Conservation (phyloP, 64 coral and sea anemone genomes). For the Stylophora pistillata region DNA sequence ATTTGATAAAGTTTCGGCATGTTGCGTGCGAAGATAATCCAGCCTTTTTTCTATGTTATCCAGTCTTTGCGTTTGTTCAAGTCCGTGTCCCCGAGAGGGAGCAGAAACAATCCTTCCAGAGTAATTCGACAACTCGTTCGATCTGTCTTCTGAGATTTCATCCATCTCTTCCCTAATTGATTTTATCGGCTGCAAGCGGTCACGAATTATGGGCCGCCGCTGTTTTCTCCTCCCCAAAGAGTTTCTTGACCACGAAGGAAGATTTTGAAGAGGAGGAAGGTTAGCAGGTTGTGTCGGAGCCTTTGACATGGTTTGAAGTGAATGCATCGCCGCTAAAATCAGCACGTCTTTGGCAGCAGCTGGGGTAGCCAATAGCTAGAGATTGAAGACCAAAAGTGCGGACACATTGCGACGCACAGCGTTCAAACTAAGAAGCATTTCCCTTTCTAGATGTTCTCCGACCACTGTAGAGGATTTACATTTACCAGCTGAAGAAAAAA, state of each 20-base stretch:
- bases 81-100: slow-evolving; percentile 45
- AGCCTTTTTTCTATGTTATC: slow-evolving; percentile 79
- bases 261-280: slow-evolving; percentile 87
- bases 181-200: slow-evolving; percentile 71
- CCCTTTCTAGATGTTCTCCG: background rate
- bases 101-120: slow-evolving; percentile 81
- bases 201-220: slow-evolving; percentile 81
- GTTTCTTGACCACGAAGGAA: slow-evolving; percentile 91
- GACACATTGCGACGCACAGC: background rate
- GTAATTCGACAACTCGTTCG: slow-evolving; percentile 55
- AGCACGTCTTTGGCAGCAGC: background rate
- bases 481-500: background rate
- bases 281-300: slow-evolving; percentile 69
- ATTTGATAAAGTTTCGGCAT: slow-evolving; percentile 70
- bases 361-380: background rate
- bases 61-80: slow-evolving; percentile 66
- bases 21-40: slow-evolving; percentile 73
- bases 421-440: slow-evolving; percentile 14
- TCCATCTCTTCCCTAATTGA: slow-evolving; percentile 52
- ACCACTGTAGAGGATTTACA: background rate
- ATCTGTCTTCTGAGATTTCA: slow-evolving; percentile 46
- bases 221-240: slow-evolving; percentile 79
- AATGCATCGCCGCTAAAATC: slow-evolving; percentile 63
- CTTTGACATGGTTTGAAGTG: slow-evolving; percentile 83
- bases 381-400: background rate